These are phyloP conservation scores for Tillus elongatus DNA, from an alignment of 2,888 invertebrate species.

Conservation along the genomic window DNA sequence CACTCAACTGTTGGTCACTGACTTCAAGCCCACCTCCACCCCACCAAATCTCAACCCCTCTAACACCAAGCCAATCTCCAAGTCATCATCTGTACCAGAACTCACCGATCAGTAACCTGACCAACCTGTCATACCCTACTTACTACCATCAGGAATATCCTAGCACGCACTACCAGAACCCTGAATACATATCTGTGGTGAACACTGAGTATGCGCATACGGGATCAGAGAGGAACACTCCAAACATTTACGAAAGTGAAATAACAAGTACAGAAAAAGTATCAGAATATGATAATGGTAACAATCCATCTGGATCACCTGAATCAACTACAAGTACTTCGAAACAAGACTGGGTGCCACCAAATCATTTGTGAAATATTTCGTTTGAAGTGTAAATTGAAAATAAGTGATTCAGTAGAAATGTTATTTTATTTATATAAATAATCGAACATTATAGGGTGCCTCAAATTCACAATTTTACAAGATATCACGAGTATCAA, in stretches of 20 bases:
- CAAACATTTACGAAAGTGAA: constrained; percentile 31
- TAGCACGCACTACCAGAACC: constrained; percentile 35
- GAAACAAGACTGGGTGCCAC: constrained; percentile 33
- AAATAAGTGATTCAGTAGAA: too few species aligned
- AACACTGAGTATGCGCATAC: constrained; percentile 33
- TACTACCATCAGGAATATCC: constrained; percentile 37
- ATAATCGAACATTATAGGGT: too few species aligned
- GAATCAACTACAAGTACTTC: constrained; percentile 30
- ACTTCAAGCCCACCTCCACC: constrained; percentile 41
- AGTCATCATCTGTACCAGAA: constrained; percentile 39
- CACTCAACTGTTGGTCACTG: constrained; percentile 41
- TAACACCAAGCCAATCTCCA: constrained; percentile 39
- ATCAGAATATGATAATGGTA: constrained; percentile 21
- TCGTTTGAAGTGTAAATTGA: too few species aligned
- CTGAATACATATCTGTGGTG: constrained; percentile 35
- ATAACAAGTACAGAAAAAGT: constrained; percentile 26
- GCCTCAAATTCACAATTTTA: too few species aligned
- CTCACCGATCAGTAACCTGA: constrained; percentile 33
- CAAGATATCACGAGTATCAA: too few species aligned
- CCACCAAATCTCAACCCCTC: constrained; percentile 35
- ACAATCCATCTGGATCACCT: constrained; percentile 28
- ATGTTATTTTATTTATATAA: too few species aligned
- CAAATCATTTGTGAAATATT: constrained; percentile 28
- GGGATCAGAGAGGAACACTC: constrained; percentile 27
- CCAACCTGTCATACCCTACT: constrained; percentile 37